Percentiles rank a stretch among this genome's conserved stretches.
These are phyloP conservation scores for Atethmia centrago DNA, from an alignment of 2,888 invertebrate species.

Conservation along the genomic window DNA sequence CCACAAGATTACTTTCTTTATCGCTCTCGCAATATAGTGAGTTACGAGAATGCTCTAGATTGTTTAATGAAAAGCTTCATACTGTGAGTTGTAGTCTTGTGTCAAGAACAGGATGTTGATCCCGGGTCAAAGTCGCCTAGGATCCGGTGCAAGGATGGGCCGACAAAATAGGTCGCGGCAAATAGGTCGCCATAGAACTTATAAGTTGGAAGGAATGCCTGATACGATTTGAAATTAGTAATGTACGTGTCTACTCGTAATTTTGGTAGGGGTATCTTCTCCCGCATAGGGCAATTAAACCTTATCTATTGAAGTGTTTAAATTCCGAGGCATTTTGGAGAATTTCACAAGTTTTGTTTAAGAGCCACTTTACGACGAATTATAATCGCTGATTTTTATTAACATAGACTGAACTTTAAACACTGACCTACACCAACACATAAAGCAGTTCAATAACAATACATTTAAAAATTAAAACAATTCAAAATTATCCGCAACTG, in stretches of 20 bases:
- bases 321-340: neutral
- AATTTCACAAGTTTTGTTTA: neutral
- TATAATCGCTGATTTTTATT: neutral
- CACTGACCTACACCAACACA: slow-evolving; percentile 32
- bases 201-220: slow-evolving; percentile 4
- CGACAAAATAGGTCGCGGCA: slow-evolving; percentile 63
- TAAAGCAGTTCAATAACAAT: slow-evolving; percentile 44
- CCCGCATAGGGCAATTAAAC: neutral
- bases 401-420: slow-evolving; percentile 33
- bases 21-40: neutral
- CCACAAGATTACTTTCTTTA: slow-evolving; percentile 4
- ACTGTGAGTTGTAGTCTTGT: slow-evolving; percentile 5
- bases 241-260: slow-evolving; percentile 1
- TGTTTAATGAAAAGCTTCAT: slow-evolving; percentile 37
- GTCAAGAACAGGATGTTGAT: slow-evolving; percentile 60
- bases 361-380: neutral
- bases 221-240: slow-evolving; percentile 30
- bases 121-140: slow-evolving; percentile 65
- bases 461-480: slow-evolving; percentile 52
- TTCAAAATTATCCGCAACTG: slow-evolving; percentile 55
- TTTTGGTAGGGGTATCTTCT: neutral
- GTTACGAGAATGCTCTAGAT: slow-evolving; percentile 7
- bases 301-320: neutral
- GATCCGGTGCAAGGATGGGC: slow-evolving; percentile 67
- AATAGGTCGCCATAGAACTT: slow-evolving; percentile 46